Evolutionary conservation across 1,140 invertebrate species (phyloP).

Genomic region (Bactericera cockerelli): DNA sequence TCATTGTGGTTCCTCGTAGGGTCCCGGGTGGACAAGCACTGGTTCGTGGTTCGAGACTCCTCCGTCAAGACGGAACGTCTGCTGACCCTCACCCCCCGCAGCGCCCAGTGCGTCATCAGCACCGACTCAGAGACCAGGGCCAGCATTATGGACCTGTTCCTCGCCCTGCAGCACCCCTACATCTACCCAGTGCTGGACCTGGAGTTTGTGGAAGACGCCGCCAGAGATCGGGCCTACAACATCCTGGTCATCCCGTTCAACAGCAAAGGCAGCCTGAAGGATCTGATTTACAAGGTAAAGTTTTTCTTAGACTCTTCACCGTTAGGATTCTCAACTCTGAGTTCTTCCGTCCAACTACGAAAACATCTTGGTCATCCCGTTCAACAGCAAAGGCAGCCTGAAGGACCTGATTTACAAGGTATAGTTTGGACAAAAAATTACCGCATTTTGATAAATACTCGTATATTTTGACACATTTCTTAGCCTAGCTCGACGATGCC

Average conservation of each 20-base stretch:
- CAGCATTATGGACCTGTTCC: slow-evolving; percentile 62
- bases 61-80: slow-evolving; percentile 66
- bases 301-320: too few relatives aligned
- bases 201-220: slow-evolving; percentile 37
- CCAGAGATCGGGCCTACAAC: slow-evolving; percentile 40
- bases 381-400: too few relatives aligned
- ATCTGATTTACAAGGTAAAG: slow-evolving; percentile 74
- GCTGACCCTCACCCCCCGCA: slow-evolving; percentile 57
- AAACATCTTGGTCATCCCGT: too few relatives aligned
- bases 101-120: slow-evolving; percentile 36
- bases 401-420: too few relatives aligned
- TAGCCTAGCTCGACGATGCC: too few relatives aligned
- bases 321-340: too few relatives aligned
- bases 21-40: slow-evolving; percentile 67
- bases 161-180: slow-evolving; percentile 77
- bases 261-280: slow-evolving; percentile 66
- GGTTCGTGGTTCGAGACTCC: slow-evolving; percentile 71
- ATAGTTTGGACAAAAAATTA: too few relatives aligned
- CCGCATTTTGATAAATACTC: too few relatives aligned
- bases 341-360: too few relatives aligned
- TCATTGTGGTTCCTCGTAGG: slow-evolving; percentile 34
- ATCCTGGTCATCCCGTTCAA: slow-evolving; percentile 68
- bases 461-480: too few relatives aligned
- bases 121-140: slow-evolving; percentile 36
- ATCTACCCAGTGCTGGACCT: slow-evolving; percentile 76